Evolutionary conservation across 2,113 vertebrate genomes (phyloP), one percentile per base, ranked within the genome.

Genomic region (Tretioscincus oriximinensis): DNA sequence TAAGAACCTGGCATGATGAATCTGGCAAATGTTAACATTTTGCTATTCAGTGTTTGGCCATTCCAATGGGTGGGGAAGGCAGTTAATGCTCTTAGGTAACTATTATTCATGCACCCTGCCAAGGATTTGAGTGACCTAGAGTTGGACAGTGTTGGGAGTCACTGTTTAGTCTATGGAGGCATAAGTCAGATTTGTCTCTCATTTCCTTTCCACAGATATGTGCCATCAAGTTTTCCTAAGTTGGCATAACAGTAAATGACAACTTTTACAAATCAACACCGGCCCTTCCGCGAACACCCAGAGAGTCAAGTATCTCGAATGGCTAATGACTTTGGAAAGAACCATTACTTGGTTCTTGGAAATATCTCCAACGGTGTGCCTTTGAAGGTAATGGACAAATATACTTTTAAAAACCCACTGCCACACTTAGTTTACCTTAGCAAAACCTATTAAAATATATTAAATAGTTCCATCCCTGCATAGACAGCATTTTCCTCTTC

Each of bases 111-210:
- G 70, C 72, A 79, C 86, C 84, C 76, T 4, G 28, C 82, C 84
- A 81, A 26, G 5, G 45, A 14, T 73, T 82, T 0, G 9, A 71
- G 76, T 76, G 78, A 16, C 21, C 80, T 31, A 3, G 73, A 67
- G 85, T 82, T 72, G 82, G 76, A 81, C 82, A 51, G 47, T 29
- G 78, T 81, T 31, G 45, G 16, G 45, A 82, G 64, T 16, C 85
- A 81, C 73, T 92, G 87, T 91, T 93, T 91, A 88, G 89, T 92
- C 86, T 92, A 21, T 41, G 9, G 68, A 90, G 73, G 79, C 76
- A 8, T 21, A 81, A 41, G 84, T 88, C 12, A 26, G 90, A 85
- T 87, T 88, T 0, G 28, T 68, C 78, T 82, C 78, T 69, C 82
- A 84, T 81, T 90, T 64, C 83, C 76, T 73, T 85, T 74, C 61